Evolutionary conservation across 2,888 invertebrate species (phyloP).

Genomic region (Tipula vernalis): DNA sequence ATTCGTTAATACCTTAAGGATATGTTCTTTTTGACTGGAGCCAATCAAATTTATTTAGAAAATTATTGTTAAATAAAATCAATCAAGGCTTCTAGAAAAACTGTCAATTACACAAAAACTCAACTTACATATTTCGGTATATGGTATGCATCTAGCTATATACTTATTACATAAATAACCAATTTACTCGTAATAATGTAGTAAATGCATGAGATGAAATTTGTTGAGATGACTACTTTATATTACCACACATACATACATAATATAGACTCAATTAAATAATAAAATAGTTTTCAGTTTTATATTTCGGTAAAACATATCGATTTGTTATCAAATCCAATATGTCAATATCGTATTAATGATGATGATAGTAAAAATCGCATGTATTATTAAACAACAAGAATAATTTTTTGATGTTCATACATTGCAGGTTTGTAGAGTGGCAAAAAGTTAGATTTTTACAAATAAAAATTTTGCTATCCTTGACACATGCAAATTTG

Average conservation of each 20-base stretch:
- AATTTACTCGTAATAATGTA: neutral
- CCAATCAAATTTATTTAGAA: neutral
- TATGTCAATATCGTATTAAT: neutral
- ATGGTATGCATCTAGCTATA: neutral
- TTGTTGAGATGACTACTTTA: neutral
- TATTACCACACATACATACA: neutral
- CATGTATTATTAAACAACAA: neutral
- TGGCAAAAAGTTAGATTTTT: neutral
- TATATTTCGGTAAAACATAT: neutral
- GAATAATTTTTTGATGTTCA: neutral
- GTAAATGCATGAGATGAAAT: too few species aligned
- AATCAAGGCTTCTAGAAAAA: neutral
- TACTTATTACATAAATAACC: neutral
- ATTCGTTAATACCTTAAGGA: neutral
- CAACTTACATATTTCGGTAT: neutral
- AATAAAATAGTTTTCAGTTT: neutral
- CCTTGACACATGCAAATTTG: neutral
- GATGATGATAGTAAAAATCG: neutral
- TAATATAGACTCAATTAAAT: neutral
- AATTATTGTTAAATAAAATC: neutral
- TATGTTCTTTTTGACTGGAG: neutral
- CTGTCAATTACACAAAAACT: neutral
- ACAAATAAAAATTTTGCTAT: neutral
- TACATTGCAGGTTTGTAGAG: neutral
- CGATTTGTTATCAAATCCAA: neutral